Evolutionary conservation across 2,888 invertebrate genomes (phyloP), one percentile per base, ranked within the genome.

Genomic region (Drosophila nigritarsus): DNA sequence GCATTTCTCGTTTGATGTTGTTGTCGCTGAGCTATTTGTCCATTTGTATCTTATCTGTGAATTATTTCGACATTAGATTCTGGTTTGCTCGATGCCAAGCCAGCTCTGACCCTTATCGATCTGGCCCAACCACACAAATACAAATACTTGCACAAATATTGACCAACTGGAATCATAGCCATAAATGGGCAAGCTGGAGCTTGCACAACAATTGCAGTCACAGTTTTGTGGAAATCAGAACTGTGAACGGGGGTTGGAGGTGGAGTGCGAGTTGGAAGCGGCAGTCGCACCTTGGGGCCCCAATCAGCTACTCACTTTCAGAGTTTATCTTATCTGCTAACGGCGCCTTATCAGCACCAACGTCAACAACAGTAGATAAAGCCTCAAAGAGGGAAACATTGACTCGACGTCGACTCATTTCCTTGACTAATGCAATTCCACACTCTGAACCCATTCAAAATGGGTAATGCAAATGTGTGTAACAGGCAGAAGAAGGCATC

Each of bases 21-120:
- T 11, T 36, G 42, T 69, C 59, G 53, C 62, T 72, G 53, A 49
- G n/a, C n/a, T 45, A 45, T 56, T 13, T 11, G 42, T 13, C 13
- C 40, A 63, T 9, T 36, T 20, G 60, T 34, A 62, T 65, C 54
- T 69, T 65, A 75, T 75, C 80, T 70, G 42, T 65, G 48, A 62
- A 75, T 78, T 80, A 80, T 80, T 78, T 80, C 76, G 40, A 75
- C 80, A 78, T 80, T 78, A 80, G 67, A 72, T 67, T 78, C 69
- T 78, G 78, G 78, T 80, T 78, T 78, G 34, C 36, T 48, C 27
- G 18, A 48, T 20, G 54, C 59, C 24, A 45, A 68, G 64, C 58
- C 75, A 51, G 50, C 55, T 51, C 56, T 53, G 56, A 11, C 48
- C 34, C 51, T n/a, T 27, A 24, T 15, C 34, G 58, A 20, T 56